Evolutionary conservation across 2,888 invertebrate genomes (phyloP), one percentile per base, ranked within the genome.

Genomic region (Phanerotoma sp.): DNA sequence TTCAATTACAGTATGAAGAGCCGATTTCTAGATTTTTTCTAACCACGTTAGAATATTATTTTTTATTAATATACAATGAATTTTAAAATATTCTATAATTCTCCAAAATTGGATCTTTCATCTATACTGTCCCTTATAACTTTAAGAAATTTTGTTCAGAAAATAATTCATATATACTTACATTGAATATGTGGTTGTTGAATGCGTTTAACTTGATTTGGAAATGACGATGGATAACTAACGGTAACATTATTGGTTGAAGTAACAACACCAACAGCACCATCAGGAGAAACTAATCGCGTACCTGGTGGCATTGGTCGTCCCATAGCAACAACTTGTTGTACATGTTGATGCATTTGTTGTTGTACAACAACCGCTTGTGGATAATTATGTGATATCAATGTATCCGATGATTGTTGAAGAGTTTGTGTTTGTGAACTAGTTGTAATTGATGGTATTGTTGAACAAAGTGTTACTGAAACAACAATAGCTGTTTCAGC

Each of bases 241-340:
- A 78, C 77, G 5, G 77, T 74, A 4, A 77, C 73, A 0, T 74
- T 73, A 68, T 86, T 84, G 67, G 86, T 86, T 40, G 83, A 81
- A 10, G 85, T 82, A 58, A 87, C 85, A 58, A 86, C 81, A 57
- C 87, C 86, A 41, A 62, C 46, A 42, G 85, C 83, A 11, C 86
- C 86, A 76, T 86, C 86, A 1, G 83, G 79, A 3, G 82, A 79
- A 64, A 82, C 72, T 40, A 83, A 70, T 61, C 80, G 78, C 1
- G 82, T 81, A 20, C 83, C 83, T 3, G 81, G 79, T 20, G 78
- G 77, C 78, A 83, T 80, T 65, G 83, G 81, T 56, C 81, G 81
- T 64, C 77, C 79, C 66, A 83, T 80, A 32, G 83, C 83, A 32
- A 85, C 85, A 48, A 84, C 84, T 71, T 86, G 85, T 69, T 87